Conservation (phyloP, 1,140 invertebrate genomes). For the Cotesia vestalis region DNA sequence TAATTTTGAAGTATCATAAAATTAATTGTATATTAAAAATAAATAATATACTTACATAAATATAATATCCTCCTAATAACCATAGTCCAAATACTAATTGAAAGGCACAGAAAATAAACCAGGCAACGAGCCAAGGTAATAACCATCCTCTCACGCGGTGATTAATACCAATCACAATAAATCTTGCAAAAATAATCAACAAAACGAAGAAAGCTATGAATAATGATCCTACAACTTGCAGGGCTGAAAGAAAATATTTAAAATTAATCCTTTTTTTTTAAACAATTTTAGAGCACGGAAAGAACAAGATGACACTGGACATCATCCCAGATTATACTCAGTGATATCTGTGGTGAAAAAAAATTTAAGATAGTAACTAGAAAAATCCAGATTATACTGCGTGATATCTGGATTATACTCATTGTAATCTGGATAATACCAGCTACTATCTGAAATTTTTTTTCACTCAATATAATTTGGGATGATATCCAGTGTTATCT, state of each 20-base stretch:
- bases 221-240: slow-evolving; percentile 77
- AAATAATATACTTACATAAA: slow-evolving; percentile 76
- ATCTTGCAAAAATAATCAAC: slow-evolving; percentile 72
- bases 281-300: too few species aligned
- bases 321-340: too few species aligned
- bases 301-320: too few species aligned
- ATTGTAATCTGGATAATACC: too few species aligned
- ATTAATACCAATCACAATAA: slow-evolving; percentile 70
- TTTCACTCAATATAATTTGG: neutral
- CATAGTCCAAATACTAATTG: slow-evolving; percentile 83
- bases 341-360: neutral
- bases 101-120: slow-evolving; percentile 77
- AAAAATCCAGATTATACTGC: too few species aligned
- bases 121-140: slow-evolving; percentile 80
- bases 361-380: slow-evolving; percentile 19
- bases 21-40: neutral
- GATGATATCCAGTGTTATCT: too few species aligned
- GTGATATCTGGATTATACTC: too few species aligned
- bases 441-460: slow-evolving; percentile 26
- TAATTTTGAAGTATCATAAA: slow-evolving; percentile 15
- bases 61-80: slow-evolving; percentile 87
- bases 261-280: too few species aligned
- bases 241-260: slow-evolving; percentile 68
- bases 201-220: slow-evolving; percentile 78
- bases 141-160: slow-evolving; percentile 78